phyloP scores from a whole-genome alignment of 37 sponge, comb jelly and placozoan species.

The Halichondria panicea region DNA sequence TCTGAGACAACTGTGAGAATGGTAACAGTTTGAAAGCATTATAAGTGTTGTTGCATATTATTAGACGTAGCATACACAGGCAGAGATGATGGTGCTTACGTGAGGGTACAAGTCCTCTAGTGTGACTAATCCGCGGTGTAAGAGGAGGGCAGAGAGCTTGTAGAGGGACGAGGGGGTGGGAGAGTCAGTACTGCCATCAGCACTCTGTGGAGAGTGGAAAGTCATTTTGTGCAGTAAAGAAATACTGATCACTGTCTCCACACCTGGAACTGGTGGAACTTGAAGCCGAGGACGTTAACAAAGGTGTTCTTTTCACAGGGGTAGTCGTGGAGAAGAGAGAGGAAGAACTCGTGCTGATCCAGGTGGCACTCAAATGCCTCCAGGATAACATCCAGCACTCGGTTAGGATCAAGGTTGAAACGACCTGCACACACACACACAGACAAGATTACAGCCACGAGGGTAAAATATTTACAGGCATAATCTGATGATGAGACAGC shows the following conservation, averaged over 20 bases:
- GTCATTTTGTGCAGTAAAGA: not conserved
- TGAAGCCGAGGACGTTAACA: conserved; percentile 90
- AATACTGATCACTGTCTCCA: not conserved
- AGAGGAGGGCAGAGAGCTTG: conserved; percentile 78
- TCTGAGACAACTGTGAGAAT: conserved; percentile 47
- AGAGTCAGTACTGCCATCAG: conserved; percentile 5
- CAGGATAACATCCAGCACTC: conserved; percentile 93
- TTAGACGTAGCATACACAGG: not conserved
- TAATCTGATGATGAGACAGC: too few species aligned
- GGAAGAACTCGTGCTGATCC: conserved; percentile 79
- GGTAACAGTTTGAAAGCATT: too few species aligned
- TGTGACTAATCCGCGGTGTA: conserved; percentile 64
- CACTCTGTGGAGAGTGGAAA: not conserved
- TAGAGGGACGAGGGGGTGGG: conserved; percentile 68
- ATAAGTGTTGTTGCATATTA: not conserved
- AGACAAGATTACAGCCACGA: not conserved
- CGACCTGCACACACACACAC: conserved; percentile 54
- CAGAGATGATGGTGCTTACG: conserved; percentile 28
- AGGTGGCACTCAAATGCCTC: conserved; percentile 89
- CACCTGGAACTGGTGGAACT: conserved; percentile 81
- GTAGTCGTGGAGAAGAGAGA: conserved; percentile 69
- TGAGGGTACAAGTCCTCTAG: conserved; percentile 80
- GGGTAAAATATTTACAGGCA: too few species aligned
- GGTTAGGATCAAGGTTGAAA: conserved; percentile 95
- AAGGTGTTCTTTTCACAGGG: conserved; percentile 81